Evolutionary conservation across 2,113 vertebrate species (phyloP), one percentile per base, ranked within the genome.

Genomic region (Corvus moneduloides): DNA sequence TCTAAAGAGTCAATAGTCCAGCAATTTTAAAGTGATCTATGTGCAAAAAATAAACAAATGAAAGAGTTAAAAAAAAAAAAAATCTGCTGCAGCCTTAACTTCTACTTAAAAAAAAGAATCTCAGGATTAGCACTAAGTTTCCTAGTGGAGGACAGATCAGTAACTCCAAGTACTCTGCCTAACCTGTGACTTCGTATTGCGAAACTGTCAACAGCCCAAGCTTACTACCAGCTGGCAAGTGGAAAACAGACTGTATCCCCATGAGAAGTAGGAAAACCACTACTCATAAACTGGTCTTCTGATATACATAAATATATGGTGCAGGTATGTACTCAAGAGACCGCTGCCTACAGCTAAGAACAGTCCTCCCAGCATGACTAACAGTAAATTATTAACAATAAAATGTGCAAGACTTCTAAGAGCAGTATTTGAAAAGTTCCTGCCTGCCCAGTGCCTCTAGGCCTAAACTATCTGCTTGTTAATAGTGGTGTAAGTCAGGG

Each of bases 1-100:
- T 87, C 91, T 95, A 89, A 69, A 67, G 89, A 85, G 49, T 94
- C 89, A 86, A 89, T 87, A 95, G 89, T 93, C 95, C 91, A 95
- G 94, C 84, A 92, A 95, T 89, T 97, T 94, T 96, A 96, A 97
- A 97, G 94, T 95, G 94, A 97, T 91, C 93, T 96, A 95, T 92
- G 93, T 96, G 96, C 95, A 93, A 95, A 94, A 94, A 92, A 92
- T 59, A 87, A 89, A 91, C 73, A 89, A 72, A 88, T 35, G 56
- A 81, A 86, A 81, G 71, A 84, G 23, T 87, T 75, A 39, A 35
- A 33, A 71, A 52, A 37, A 37, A n/a, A 37, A 37, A 39, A 18
- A 58, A 24, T n/a, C 76, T 1, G 54, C 66, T 75, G 89, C 81
- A 95, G 77, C 71, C 62, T 84, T 64, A 95, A 82, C 23, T 78